Evolutionary conservation across 2,888 invertebrate genomes (phyloP), one percentile per base, ranked within the genome.

Genomic region (Tholera decimalis): DNA sequence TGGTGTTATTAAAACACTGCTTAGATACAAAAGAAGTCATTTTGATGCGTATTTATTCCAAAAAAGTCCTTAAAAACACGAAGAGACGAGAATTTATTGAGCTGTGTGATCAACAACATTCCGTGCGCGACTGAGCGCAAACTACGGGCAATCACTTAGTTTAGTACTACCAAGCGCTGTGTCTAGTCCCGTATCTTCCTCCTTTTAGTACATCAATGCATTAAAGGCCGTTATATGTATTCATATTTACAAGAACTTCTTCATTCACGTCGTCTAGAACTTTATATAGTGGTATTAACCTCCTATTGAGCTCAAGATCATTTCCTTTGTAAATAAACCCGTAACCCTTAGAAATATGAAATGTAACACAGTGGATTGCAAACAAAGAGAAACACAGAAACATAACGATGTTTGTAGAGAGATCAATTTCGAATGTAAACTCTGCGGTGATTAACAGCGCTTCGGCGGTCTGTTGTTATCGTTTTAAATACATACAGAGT

Each of bases 391-490:
- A 20, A 33, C 11, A 24, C 28, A 43, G 41, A 72, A 73, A 41
- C 53, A 47, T 35, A 30, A 63, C 30, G n/a, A 18, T 73, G 64
- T 68, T 68, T 73, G 24, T 43, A 22, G 41, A 54, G 47, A 73
- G 41, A 43, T 68, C 68, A 54, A 49, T 73, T 73, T 68, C 53
- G 20, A 72, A 73, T 47, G 68, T 63, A 63, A 68, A 43, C 63
- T 18, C 8, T 9, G 53, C 15, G 51, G 39, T 72, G 18, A 63
- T 63, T 72, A 53, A 39, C 64, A 47, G 47, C 41, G 30, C 53
- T 24, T 44, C 9, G 37, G 5, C 9, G n/a, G n/a, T 0, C 9
- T 57, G 35, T 46, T 54, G 28, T 13, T 44, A 11, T 22, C 15
- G 15, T 15, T 57, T 9, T 35, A 69, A 43, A 57, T 35, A 41